These are phyloP conservation scores for Lampris megalopsis DNA, from an alignment of 2,113 vertebrate genomes.

Conservation along the genomic window DNA sequence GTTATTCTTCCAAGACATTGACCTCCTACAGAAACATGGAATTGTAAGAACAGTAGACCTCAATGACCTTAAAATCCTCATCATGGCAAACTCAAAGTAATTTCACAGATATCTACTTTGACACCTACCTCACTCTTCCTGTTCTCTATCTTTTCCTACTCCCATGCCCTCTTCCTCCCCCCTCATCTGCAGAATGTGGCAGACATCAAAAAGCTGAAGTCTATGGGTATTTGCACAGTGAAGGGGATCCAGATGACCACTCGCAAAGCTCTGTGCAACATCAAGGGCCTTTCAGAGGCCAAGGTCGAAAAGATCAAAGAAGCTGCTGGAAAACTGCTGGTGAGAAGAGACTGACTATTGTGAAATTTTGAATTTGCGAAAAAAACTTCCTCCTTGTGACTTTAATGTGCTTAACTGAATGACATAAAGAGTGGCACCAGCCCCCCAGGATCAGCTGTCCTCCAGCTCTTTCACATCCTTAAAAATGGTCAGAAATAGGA, in stretches of 20 bases:
- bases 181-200: constrained; percentile 88
- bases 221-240: constrained; percentile 95
- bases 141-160: neutral
- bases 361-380: neutral
- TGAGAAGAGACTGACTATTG: constrained; percentile 63
- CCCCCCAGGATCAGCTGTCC: too few species aligned
- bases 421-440: neutral
- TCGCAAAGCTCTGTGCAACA: constrained; percentile 90
- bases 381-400: neutral
- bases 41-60: constrained; percentile 87
- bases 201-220: constrained; percentile 97
- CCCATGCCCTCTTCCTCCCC: neutral
- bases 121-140: neutral
- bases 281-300: constrained; percentile 96
- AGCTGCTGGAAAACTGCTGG: constrained; percentile 95
- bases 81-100: neutral
- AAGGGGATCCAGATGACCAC: constrained; percentile 99
- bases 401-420: neutral
- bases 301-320: constrained; percentile 99
- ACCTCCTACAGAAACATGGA: constrained; percentile 96
- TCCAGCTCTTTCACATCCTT: too few species aligned
- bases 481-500: too few species aligned
- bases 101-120: neutral
- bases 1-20: constrained; percentile 97
- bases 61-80: neutral